These are phyloP conservation scores for Phragmatobia fuliginosa DNA, from an alignment of 2,888 invertebrate species.

Conservation along the genomic window DNA sequence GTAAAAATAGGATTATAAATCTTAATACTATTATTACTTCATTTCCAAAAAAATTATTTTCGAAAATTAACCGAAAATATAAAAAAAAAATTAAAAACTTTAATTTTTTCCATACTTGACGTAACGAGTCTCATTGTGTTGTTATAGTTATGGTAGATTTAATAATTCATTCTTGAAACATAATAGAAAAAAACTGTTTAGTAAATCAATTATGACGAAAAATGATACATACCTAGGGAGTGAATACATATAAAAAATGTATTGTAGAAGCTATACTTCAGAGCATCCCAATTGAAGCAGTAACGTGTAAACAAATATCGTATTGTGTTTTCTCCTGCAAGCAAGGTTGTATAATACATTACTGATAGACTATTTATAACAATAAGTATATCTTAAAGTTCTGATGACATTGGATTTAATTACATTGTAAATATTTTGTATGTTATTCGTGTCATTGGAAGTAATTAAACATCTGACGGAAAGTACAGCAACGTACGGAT, in stretches of 20 bases:
- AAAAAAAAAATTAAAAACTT: too few relatives aligned
- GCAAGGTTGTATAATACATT: neutral
- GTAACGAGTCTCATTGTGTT: too few relatives aligned
- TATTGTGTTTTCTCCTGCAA: slow-evolving; percentile 79
- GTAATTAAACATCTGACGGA: neutral
- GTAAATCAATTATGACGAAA: too few relatives aligned
- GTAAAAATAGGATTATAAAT: neutral
- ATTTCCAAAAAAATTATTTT: neutral
- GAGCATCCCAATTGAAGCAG: slow-evolving; percentile 82
- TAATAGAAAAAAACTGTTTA: too few relatives aligned
- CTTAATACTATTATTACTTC: neutral
- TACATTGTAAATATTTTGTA: neutral
- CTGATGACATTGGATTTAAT: neutral
- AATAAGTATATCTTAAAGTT: neutral
- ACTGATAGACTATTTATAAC: neutral
- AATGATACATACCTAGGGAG: slow-evolving; percentile 66
- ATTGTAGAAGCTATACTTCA: slow-evolving; percentile 78
- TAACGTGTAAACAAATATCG: slow-evolving; percentile 79
- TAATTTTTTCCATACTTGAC: too few relatives aligned
- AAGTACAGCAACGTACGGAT: neutral
- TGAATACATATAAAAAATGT: slow-evolving; percentile 77
- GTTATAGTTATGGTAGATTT: too few relatives aligned
- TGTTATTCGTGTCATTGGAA: neutral
- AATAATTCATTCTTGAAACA: too few relatives aligned
- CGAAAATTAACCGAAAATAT: too few relatives aligned